Percentiles rank a stretch among this genome's conserved stretches.
These are phyloP conservation scores for Hestina assimilis DNA, from an alignment of 1,140 invertebrate genomes.

Conservation along the genomic window DNA sequence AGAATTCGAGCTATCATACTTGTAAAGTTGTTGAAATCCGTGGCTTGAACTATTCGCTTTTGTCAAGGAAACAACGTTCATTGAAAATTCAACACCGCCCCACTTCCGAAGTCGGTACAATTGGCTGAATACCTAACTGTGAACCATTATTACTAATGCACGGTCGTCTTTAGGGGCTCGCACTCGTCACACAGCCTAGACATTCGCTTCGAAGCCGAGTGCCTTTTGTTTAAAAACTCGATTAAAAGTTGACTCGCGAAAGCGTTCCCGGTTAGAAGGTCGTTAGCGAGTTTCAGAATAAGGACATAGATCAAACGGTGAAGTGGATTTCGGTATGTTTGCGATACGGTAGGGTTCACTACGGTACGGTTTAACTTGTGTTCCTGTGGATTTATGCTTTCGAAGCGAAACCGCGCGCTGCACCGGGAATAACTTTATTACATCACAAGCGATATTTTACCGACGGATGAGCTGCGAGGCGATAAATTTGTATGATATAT, in stretches of 20 bases:
- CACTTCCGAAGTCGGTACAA: conserved; percentile 29
- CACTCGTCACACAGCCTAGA: background rate
- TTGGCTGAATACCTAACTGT: conserved; percentile 27
- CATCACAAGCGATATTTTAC: conserved; percentile 23
- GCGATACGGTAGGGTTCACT: conserved; percentile 23
- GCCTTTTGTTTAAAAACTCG: conserved; percentile 60
- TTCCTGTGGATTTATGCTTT: conserved; percentile 21
- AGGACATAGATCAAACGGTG: conserved; percentile 32
- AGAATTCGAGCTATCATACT: conserved; percentile 13
- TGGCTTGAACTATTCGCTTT: conserved; percentile 13
- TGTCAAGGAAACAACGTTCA: conserved; percentile 27
- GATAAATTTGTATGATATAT: conserved; percentile 16
- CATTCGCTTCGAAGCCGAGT: conserved; percentile 11
- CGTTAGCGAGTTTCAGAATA: conserved; percentile 35
- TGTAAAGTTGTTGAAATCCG: conserved; percentile 15
- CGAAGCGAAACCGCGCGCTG: conserved; percentile 16
- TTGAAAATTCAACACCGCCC: conserved; percentile 32
- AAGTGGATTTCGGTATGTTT: conserved; percentile 26
- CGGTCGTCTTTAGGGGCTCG: conserved; percentile 33
- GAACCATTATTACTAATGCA: conserved; percentile 40
- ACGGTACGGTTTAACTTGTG: conserved; percentile 13
- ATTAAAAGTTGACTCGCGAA: conserved; percentile 49
- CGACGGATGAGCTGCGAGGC: conserved; percentile 13
- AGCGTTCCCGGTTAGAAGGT: conserved; percentile 32
- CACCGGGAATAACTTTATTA: conserved; percentile 18